A percentile compares a stretch with the other conserved stretches of the same genome.
These are phyloP conservation scores for Carcharodon carcharias DNA, from an alignment of 2,797 vertebrate genomes.

Conservation along the genomic window DNA sequence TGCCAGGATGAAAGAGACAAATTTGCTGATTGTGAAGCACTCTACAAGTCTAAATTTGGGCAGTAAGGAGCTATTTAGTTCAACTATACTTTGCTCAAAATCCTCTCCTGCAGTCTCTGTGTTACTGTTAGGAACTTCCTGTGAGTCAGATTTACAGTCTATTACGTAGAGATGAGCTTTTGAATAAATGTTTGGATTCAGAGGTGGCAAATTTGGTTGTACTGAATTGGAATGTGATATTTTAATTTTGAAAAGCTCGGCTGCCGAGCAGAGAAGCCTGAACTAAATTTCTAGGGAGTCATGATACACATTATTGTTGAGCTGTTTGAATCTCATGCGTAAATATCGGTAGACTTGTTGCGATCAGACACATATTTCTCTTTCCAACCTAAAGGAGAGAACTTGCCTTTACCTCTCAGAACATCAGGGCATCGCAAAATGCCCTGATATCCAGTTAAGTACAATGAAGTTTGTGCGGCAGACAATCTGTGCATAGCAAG, in stretches of 20 bases:
- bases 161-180: not conserved
- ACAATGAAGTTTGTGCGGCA: not conserved
- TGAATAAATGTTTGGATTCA: not conserved
- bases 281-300: not conserved
- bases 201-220: not conserved
- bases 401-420: not conserved
- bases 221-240: not conserved
- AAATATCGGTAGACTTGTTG: not conserved
- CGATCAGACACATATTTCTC: not conserved
- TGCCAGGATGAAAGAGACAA: not conserved
- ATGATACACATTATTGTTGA: not conserved
- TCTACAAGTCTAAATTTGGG: not conserved
- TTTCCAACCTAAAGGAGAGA: not conserved
- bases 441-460: not conserved
- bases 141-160: not conserved
- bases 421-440: not conserved
- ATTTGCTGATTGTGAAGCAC: not conserved
- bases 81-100: not conserved
- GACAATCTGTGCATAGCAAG: not conserved
- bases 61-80: not conserved
- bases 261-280: not conserved
- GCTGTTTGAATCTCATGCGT: not conserved
- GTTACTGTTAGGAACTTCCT: not conserved
- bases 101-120: not conserved
- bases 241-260: not conserved